These are phyloP conservation scores for Eurosta solidaginis DNA, from an alignment of 1,140 invertebrate genomes.

Conservation along the genomic window DNA sequence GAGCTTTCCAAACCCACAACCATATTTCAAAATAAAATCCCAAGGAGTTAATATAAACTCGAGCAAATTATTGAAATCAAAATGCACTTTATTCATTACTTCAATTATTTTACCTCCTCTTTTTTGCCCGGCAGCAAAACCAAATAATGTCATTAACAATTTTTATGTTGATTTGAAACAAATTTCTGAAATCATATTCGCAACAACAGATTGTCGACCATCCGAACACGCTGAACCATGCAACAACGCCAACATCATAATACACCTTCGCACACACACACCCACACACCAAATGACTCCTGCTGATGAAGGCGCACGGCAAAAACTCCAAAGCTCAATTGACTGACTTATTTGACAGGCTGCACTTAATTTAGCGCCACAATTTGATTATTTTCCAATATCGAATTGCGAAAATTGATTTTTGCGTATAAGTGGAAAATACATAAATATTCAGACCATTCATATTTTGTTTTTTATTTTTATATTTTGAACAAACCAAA, in stretches of 20 bases:
- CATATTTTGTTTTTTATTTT: not conserved
- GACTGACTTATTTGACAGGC: conserved; percentile 32
- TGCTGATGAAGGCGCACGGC: too few species aligned
- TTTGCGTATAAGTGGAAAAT: too few species aligned
- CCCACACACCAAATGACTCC: not conserved
- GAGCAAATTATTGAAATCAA: not conserved
- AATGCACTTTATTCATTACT: not conserved
- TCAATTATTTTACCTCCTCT: not conserved
- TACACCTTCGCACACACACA: not conserved
- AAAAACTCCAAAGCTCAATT: not conserved
- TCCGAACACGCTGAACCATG: not conserved
- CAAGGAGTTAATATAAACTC: too few species aligned
- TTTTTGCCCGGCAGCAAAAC: not conserved
- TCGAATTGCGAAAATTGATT: conserved; percentile 31
- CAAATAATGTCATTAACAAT: conserved; percentile 13
- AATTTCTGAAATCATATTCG: not conserved
- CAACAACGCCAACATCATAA: not conserved
- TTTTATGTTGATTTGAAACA: conserved; percentile 20
- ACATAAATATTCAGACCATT: too few species aligned
- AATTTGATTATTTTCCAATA: conserved; percentile 34
- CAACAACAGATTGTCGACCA: too few species aligned
- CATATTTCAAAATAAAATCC: too few species aligned
- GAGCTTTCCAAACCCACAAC: too few species aligned
- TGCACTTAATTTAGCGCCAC: conserved; percentile 34
- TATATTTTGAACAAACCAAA: not conserved